phyloP scores from a whole-genome alignment of 2,113 vertebrate genomes.

The Eidolon helvum region DNA sequence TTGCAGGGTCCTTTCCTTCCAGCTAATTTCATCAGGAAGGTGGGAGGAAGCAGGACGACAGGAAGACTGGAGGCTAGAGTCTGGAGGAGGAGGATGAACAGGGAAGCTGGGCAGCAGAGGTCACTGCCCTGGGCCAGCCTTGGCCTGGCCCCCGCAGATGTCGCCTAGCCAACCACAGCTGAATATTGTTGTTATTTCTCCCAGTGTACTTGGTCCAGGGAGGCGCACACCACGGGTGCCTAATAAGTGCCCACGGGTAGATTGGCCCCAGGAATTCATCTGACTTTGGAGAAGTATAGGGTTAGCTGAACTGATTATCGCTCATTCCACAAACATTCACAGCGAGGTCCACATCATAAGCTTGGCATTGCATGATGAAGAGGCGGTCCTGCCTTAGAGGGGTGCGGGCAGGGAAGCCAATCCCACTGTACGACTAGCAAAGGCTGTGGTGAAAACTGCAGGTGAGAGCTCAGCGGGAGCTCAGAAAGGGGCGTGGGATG shows the following conservation, averaged over 20 bases:
- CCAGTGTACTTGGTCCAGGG: not conserved
- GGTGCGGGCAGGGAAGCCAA: not conserved
- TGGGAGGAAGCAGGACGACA: not conserved
- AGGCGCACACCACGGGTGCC: not conserved
- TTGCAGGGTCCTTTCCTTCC: not conserved
- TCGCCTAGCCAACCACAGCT: not conserved
- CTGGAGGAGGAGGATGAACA: not conserved
- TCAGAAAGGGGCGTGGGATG: not conserved
- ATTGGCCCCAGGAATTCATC: not conserved
- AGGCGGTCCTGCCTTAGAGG: not conserved
- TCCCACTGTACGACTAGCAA: accelerated
- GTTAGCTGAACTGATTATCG: not conserved
- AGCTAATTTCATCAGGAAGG: not conserved
- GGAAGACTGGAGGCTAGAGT: too few species aligned
- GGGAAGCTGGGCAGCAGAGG: not conserved
- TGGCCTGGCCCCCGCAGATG: not conserved
- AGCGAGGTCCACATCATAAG: not conserved
- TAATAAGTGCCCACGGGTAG: not conserved
- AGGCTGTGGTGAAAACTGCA: not conserved
- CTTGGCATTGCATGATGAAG: not conserved
- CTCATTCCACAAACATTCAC: not conserved
- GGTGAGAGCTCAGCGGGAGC: not conserved
- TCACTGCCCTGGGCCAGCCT: not conserved
- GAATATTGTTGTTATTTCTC: not conserved
- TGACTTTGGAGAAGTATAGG: not conserved